Conservation (phyloP, 2,797 vertebrate species). For the Ctenochaetus hawaiiensis region DNA sequence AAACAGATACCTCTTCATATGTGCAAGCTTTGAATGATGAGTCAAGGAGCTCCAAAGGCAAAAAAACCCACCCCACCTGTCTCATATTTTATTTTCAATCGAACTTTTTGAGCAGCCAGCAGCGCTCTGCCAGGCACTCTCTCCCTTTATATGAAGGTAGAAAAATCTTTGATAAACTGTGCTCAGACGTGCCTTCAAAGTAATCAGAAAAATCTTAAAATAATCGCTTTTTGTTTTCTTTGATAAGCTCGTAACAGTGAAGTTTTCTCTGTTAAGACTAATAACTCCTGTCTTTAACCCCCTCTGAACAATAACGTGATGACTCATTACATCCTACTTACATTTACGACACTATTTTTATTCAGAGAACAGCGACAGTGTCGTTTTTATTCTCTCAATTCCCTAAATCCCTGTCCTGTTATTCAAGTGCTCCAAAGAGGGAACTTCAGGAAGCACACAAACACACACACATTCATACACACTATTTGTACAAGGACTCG, state of each 20-base stretch:
- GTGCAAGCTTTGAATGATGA: conserved; percentile 8
- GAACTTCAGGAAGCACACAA: conserved; percentile 29
- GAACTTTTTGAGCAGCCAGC: conserved; percentile 3
- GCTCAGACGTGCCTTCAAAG: background rate
- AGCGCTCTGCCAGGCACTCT: background rate
- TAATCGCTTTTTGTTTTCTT: conserved; percentile 4
- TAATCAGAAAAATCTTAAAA: background rate
- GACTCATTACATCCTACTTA: conserved; percentile 69
- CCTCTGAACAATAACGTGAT: conserved; percentile 43
- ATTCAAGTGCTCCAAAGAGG: conserved; percentile 49
- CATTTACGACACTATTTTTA: conserved; percentile 72
- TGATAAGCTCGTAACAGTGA: conserved; percentile 4
- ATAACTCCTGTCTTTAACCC: conserved; percentile 32
- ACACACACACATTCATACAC: conserved; percentile 5
- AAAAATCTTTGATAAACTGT: background rate
- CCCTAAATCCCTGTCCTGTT: conserved; percentile 63
- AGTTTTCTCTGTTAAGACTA: conserved; percentile 23
- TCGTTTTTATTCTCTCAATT: conserved; percentile 44
- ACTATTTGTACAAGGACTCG: conserved; percentile 19
- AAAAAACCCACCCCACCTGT: background rate
- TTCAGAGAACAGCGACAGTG: conserved; percentile 40
- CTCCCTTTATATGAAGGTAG: background rate
- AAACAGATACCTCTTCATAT: background rate
- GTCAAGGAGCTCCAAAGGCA: background rate
- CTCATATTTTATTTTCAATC: conserved; percentile 30